A percentile compares a stretch with the other conserved stretches of the same genome.
These are phyloP conservation scores for Dolichotis patagonum DNA, from an alignment of 2,113 vertebrate species.

Conservation along the genomic window DNA sequence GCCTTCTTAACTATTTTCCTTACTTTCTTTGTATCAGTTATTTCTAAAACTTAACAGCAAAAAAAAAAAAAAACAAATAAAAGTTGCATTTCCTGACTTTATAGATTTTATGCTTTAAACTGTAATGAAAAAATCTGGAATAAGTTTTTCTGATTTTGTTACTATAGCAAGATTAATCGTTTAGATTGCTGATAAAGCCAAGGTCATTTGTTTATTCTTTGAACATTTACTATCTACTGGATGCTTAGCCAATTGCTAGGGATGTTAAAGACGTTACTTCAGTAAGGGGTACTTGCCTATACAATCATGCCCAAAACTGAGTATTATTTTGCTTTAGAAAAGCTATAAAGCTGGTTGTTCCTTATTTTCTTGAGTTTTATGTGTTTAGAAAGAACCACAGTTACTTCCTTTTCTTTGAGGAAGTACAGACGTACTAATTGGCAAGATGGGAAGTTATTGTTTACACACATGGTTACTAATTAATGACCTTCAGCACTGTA, in stretches of 20 bases:
- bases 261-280: not conserved
- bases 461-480: slow-evolving; percentile 43
- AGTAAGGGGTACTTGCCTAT: not conserved
- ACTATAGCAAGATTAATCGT: not conserved
- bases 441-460: not conserved
- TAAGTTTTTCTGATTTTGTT: slow-evolving; percentile 14
- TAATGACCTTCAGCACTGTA: not conserved
- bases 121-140: slow-evolving; percentile 8
- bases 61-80: not conserved
- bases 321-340: not conserved
- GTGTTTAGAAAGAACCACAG: not conserved
- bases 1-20: not conserved
- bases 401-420: not conserved
- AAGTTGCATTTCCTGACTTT: not conserved
- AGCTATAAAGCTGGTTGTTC: not conserved
- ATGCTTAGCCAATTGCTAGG: not conserved
- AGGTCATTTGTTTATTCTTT: not conserved
- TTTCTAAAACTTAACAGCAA: slow-evolving; percentile 5
- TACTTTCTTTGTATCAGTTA: slow-evolving; percentile 5
- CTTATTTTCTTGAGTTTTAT: not conserved
- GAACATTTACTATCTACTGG: not conserved
- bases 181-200: slow-evolving; percentile 10
- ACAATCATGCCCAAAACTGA: not conserved
- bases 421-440: not conserved
- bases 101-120: slow-evolving; percentile 34